Evolutionary conservation across 2,113 vertebrate species (phyloP), one percentile per base, ranked within the genome.

Genomic region (Hirundichthys speculiger): DNA sequence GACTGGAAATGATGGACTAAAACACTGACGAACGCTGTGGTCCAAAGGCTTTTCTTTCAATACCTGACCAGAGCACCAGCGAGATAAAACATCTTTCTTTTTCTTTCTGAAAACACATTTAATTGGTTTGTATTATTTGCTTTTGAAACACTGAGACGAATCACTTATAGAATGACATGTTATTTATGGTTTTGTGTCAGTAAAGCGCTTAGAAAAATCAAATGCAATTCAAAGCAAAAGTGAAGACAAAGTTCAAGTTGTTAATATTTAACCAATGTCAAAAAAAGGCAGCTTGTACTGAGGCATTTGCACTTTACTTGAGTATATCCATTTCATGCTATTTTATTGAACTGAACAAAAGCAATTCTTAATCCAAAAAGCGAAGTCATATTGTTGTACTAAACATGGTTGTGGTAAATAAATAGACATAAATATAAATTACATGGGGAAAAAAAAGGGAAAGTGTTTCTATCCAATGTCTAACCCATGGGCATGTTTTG

Each of bases 1-100:
- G 25, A 59, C n/a, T 34, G n/a, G 34, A 67, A 38, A 58, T 58
- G 13, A 43, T 27, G 9, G 24, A 52, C 42, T 55, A 22, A 11
- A 46, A 22, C 5, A 38, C 13, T 38, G 13, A 38, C 11, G 18
- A 40, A 46, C 18, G 60, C 4, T 60, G 39, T 24, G 15, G 51
- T 45, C 1, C 18, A 18, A 19, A 19, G 14, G 19, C 7, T 64
- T 51, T 8, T n/a, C n/a, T 42, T 9, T 50, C 1, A 34, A 25
- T 22, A 57, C 15, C 39, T 0, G 5, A 34, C 25, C 38, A 2
- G 15, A 47, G 18, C 39, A 24, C 9, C 25, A 19, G n/a, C 0
- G 14, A 13, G 0, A 46, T n/a, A n/a, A n/a, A n/a, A n/a, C n/a
- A n/a, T n/a, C n/a, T n/a, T n/a, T n/a, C 21, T 19, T 7, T 8